A percentile compares a stretch with the other conserved stretches of the same genome.
Conservation (phyloP, 2,113 vertebrate genomes). For the Dicaeum eximium region DNA sequence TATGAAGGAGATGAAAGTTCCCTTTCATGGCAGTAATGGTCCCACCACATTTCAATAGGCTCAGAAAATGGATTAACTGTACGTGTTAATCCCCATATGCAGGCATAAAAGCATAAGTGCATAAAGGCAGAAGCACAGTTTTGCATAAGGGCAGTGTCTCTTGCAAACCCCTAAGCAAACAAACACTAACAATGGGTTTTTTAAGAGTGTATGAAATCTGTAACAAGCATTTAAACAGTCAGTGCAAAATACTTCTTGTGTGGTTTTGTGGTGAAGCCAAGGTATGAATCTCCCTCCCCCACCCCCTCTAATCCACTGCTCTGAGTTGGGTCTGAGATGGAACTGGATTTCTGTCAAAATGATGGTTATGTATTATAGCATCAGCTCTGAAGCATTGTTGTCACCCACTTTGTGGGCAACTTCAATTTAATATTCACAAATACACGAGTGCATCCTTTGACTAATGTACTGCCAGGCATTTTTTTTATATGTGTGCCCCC, state of each 20-base stretch:
- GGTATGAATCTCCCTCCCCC: background rate
- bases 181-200: background rate
- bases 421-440: background rate
- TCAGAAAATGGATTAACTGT: background rate
- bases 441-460: conserved; percentile 58
- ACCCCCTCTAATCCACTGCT: background rate
- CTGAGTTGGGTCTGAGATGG: background rate
- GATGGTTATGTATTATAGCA: background rate
- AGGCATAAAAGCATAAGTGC: background rate
- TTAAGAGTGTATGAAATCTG: background rate
- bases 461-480: conserved; percentile 72
- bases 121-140: background rate
- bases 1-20: background rate
- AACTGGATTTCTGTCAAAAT: background rate
- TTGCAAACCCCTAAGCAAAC: background rate
- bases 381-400: background rate
- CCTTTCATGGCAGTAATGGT: background rate
- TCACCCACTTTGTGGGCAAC: background rate
- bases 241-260: background rate
- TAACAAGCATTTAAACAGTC: background rate
- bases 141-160: background rate
- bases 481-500: conserved; percentile 61
- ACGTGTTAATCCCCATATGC: background rate
- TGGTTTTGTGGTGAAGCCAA: background rate
- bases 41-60: background rate